A percentile compares a stretch with the other conserved stretches of the same genome.
Conservation (phyloP, 2,113 vertebrate species). For the Centropus unirufus region DNA sequence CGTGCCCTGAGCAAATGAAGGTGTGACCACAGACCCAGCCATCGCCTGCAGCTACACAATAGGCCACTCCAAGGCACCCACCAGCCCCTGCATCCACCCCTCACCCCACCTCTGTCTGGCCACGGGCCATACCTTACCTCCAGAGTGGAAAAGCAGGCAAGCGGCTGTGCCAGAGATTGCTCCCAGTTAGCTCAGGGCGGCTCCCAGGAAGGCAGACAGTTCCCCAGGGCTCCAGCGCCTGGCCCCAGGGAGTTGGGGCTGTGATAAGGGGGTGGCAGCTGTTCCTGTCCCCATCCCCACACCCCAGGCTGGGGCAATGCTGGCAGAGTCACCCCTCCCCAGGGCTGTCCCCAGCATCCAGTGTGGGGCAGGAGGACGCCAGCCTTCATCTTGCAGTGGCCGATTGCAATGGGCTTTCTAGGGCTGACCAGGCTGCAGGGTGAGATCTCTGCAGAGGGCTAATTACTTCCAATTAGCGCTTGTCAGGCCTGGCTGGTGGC, state of each 20-base stretch:
- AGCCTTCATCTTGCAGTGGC: background rate
- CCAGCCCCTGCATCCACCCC: rapidly evolving
- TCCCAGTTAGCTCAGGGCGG: background rate
- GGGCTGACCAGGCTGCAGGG: background rate
- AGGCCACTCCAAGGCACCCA: no score
- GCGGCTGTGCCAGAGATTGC: rapidly evolving
- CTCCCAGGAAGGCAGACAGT: background rate
- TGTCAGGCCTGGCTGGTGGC: background rate
- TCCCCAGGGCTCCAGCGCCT: background rate
- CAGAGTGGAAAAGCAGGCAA: rapidly evolving
- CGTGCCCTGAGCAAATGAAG: background rate
- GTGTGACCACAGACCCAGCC: background rate
- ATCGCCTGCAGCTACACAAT: background rate
- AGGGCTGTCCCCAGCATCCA: background rate
- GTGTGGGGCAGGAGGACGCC: background rate
- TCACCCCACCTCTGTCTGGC: rapidly evolving
- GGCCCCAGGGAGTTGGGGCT: background rate
- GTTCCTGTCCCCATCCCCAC: no score
- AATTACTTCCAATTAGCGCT: background rate
- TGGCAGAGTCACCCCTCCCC: background rate
- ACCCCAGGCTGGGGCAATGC: rapidly evolving
- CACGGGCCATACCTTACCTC: background rate
- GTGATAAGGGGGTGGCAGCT: background rate
- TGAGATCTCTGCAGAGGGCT: background rate
- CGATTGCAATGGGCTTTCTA: background rate